These are phyloP conservation scores for Dipus sagitta DNA, from an alignment of 2,797 vertebrate species.

Conservation along the genomic window DNA sequence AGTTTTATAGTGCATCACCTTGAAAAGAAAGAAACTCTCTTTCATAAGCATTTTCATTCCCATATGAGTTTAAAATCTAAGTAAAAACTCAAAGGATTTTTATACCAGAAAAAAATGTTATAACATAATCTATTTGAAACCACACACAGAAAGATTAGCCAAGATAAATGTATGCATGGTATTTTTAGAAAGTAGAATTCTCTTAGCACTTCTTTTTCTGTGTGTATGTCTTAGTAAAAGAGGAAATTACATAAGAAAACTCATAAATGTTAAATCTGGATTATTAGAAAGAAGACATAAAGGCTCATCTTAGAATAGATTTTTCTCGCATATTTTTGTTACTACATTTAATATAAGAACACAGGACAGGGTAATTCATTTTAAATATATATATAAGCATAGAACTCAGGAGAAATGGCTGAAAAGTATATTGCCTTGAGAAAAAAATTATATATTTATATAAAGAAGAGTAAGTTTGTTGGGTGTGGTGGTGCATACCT, in stretches of 20 bases:
- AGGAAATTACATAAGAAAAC: conserved; percentile 79
- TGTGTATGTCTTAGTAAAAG: conserved; percentile 68
- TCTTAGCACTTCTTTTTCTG: conserved; percentile 75
- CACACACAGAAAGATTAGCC: conserved; percentile 77
- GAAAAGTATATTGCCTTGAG: conserved; percentile 24
- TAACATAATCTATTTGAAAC: conserved; percentile 77
- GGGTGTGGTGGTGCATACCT: too few species aligned
- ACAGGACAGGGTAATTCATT: conserved; percentile 34
- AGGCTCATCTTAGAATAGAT: conserved; percentile 67
- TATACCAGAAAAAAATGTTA: conserved; percentile 73
- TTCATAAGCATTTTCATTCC: conserved; percentile 37
- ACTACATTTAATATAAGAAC: conserved; percentile 61
- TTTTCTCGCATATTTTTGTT: conserved; percentile 63
- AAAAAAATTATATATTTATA: conserved; percentile 53
- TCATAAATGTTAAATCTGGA: conserved; percentile 73
- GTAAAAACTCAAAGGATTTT: conserved; percentile 70
- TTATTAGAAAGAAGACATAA: conserved; percentile 65
- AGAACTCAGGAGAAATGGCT: not conserved
- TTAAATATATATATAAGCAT: conserved; percentile 24
- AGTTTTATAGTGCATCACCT: conserved; percentile 54
- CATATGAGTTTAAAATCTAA: conserved; percentile 55
- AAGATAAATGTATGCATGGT: conserved; percentile 80
- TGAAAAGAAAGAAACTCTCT: conserved; percentile 65
- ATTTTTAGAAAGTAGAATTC: conserved; percentile 83
- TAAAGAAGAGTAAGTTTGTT: conserved; percentile 37